phyloP scores from a whole-genome alignment of 2,113 vertebrate genomes.

The Microtus pennsylvanicus region DNA sequence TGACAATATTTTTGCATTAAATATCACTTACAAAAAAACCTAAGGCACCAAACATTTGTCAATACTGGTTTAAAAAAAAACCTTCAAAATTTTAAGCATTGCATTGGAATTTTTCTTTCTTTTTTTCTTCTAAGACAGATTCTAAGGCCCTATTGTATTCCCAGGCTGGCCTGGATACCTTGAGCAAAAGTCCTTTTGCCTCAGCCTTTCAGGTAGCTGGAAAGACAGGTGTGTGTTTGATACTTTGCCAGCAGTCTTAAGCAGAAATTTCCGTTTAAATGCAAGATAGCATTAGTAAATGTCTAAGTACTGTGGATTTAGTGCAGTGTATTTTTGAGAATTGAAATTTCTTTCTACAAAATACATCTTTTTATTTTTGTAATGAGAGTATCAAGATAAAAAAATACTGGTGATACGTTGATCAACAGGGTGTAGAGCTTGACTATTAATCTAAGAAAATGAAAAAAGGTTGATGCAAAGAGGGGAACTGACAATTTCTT shows the following conservation, averaged over 20 bases:
- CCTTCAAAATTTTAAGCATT: not conserved
- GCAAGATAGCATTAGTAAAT: constrained; percentile 33
- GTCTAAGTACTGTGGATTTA: not conserved
- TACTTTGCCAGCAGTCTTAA: not conserved
- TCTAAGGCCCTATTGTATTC: not conserved
- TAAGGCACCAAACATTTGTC: not conserved
- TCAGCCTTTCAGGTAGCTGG: not conserved
- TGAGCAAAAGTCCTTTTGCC: not conserved
- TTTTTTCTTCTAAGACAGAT: not conserved
- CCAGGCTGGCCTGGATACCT: not conserved
- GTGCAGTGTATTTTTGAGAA: not conserved
- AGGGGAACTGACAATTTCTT: not conserved
- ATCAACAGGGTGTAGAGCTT: not conserved
- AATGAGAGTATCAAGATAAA: constrained; percentile 6
- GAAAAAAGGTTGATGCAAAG: not conserved
- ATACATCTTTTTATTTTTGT: constrained; percentile 12
- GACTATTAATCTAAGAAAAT: not conserved
- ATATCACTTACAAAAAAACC: not conserved
- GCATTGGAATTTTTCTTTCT: not conserved
- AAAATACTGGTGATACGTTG: not conserved
- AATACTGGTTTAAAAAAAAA: not conserved
- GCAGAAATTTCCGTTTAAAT: not conserved
- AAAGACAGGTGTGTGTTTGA: not conserved
- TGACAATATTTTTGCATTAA: not conserved
- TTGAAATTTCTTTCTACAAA: not conserved